These are phyloP conservation scores for Coilia nasus DNA, from an alignment of 2,797 vertebrate species.

Conservation along the genomic window DNA sequence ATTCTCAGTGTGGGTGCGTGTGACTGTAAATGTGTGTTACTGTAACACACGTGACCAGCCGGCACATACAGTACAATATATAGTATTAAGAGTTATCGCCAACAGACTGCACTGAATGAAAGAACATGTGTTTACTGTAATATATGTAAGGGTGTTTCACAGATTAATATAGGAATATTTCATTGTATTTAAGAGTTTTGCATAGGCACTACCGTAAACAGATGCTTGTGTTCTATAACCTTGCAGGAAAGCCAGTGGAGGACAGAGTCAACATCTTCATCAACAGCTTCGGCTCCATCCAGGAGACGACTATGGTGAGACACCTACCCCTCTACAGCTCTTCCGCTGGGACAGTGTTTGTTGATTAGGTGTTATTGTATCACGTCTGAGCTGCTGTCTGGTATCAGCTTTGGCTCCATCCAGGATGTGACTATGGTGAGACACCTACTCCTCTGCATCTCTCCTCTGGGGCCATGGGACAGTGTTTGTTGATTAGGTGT, in stretches of 20 bases:
- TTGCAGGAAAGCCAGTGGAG: slow-evolving; percentile 92
- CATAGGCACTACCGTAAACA: neutral
- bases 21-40: too few species aligned
- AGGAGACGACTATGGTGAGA: slow-evolving; percentile 99
- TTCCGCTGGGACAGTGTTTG: too few species aligned
- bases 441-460: slow-evolving; percentile 81
- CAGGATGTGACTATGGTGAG: slow-evolving; percentile 98
- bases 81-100: neutral
- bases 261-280: slow-evolving; percentile 99
- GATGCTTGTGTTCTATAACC: slow-evolving; percentile 33
- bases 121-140: neutral
- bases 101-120: neutral
- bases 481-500: too few species aligned
- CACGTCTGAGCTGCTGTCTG: too few species aligned
- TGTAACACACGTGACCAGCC: too few species aligned
- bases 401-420: slow-evolving; percentile 99
- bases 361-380: too few species aligned
- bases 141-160: too few species aligned
- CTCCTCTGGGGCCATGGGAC: too few species aligned
- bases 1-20: too few species aligned
- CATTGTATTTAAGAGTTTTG: neutral
- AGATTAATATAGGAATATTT: too few species aligned
- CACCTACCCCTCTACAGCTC: too few species aligned
- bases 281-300: slow-evolving; percentile 99
- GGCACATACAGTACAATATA: too few species aligned